Evolutionary conservation across 2,113 vertebrate species (phyloP), one percentile per base, ranked within the genome.

Genomic region (Maccullochella peelii): DNA sequence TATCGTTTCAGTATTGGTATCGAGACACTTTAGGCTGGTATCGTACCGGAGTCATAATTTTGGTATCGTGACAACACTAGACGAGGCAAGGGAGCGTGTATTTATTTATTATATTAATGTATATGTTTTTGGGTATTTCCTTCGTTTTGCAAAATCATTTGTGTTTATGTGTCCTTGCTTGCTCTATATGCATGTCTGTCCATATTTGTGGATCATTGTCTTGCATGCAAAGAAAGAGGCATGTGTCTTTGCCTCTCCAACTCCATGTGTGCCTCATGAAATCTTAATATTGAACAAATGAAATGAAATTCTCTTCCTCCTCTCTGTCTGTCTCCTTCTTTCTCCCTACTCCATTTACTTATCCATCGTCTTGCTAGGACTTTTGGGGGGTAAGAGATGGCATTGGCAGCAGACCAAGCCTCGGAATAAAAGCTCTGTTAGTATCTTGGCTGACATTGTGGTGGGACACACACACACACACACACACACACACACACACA

Each of bases 361-460:
- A 78, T 82, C 78, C 73, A 33, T 89, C 89, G 69, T 79, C 75
- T 80, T 33, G 49, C 79, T 78, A 58, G 8, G 88, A 82, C 68
- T 85, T 86, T 79, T 61, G 84, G 76, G 49, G 79, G 83, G 73
- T 67, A 66, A 89, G 78, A 80, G 73, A 88, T 4, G 5, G 33
- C 33, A 33, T 33, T 95, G 94, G 93, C 95, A 89, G 77, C 77
- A 44, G 78, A 91, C 94, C 95, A 96, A 95, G 85, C 61, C 74
- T 88, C 12, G 6, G 87, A 93, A 94, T 95, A 94, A 95, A 94
- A 94, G 90, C 92, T 81, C 85, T 93, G 92, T 95, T 94, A 93
- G 92, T 91, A 79, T 92, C 92, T 95, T 95, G 95, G 95, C 94
- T 95, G 94, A 95, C 94, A 94, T 94, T 95, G 93, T 90, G 75